phyloP scores from a whole-genome alignment of 2,113 vertebrate genomes.

The Perca fluviatilis region DNA sequence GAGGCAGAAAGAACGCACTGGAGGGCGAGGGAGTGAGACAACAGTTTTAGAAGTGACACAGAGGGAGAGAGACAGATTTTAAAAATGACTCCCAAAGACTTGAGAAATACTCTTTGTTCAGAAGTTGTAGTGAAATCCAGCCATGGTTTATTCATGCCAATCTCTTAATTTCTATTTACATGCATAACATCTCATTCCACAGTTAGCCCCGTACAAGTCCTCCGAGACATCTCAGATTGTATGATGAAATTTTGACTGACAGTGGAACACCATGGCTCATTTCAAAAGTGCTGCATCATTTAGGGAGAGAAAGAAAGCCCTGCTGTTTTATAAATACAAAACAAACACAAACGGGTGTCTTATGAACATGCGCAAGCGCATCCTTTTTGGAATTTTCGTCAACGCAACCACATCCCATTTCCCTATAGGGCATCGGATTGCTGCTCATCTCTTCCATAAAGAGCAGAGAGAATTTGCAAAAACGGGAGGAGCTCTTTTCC shows the following conservation, averaged over 20 bases:
- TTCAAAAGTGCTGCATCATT: conserved; percentile 54
- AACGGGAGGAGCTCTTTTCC: conserved; percentile 68
- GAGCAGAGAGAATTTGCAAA: conserved; percentile 75
- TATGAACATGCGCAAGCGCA: conserved; percentile 27
- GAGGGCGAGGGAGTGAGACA: conserved; percentile 43
- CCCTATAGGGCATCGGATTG: conserved; percentile 67
- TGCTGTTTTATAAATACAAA: conserved; percentile 62
- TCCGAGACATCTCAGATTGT: conserved; percentile 37
- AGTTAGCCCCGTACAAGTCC: conserved; percentile 37
- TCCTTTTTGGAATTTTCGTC: conserved; percentile 65
- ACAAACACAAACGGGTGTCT: conserved; percentile 60
- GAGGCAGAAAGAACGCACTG: conserved; percentile 27
- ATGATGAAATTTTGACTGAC: conserved; percentile 60
- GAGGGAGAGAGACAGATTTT: neutral
- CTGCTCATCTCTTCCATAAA: conserved; percentile 76
- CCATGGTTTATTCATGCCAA: conserved; percentile 58
- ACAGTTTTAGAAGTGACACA: conserved; percentile 48
- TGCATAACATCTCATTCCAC: conserved; percentile 46
- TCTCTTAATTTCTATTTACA: conserved; percentile 63
- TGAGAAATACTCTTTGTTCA: conserved; percentile 28
- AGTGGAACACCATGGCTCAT: conserved; percentile 36
- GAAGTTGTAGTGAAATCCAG: conserved; percentile 17
- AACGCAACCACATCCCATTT: conserved; percentile 66
- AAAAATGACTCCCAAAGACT: conserved; percentile 25
- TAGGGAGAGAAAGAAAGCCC: conserved; percentile 33